phyloP scores from a whole-genome alignment of 1,140 invertebrate species.

The Planococcus citri region DNA sequence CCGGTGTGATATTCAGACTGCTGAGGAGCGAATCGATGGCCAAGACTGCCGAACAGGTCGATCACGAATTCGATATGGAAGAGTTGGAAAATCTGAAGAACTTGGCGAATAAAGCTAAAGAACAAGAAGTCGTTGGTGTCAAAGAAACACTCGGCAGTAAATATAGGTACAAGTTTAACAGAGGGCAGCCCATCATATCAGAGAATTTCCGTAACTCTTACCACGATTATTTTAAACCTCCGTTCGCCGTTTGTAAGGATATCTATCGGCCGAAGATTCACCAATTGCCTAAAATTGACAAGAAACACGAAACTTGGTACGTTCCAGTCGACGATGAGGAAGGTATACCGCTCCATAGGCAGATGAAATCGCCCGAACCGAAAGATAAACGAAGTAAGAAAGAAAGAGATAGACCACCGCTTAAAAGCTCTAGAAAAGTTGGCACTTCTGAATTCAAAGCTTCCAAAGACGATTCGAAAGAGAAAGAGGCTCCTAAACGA shows the following conservation, averaged over 20 bases:
- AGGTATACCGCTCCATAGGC: neutral
- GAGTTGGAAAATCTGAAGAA: neutral
- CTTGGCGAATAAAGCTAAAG: neutral
- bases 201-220: neutral
- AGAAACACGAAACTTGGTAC: neutral
- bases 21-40: neutral
- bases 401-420: neutral
- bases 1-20: neutral
- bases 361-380: neutral
- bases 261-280: neutral
- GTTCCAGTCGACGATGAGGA: neutral
- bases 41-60: neutral
- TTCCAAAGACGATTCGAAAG: neutral
- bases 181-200: slow-evolving; percentile 5
- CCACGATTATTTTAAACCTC: neutral
- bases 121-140: neutral
- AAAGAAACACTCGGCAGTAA: neutral
- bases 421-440: neutral
- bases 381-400: neutral
- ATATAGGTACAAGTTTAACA: neutral
- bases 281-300: neutral
- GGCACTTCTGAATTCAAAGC: neutral
- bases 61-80: neutral
- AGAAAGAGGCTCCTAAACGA: too few relatives aligned
- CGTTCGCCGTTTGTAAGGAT: neutral